These are phyloP conservation scores for Hypolimnas misippus DNA, from an alignment of 2,888 invertebrate species.

Conservation along the genomic window DNA sequence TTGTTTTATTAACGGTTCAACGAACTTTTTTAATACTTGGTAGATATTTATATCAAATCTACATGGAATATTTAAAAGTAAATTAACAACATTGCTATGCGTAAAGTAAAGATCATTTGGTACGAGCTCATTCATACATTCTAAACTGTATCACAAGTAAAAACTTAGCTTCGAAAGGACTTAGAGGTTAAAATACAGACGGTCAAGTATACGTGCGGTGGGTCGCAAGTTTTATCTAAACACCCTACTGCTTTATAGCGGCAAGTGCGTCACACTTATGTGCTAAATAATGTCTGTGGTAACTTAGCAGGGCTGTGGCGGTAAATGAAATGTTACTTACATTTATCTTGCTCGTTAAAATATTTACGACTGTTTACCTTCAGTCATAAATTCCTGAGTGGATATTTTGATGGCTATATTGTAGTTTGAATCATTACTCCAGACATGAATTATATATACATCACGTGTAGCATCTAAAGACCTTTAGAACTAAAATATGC, in stretches of 20 bases:
- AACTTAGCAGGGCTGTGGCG: constrained; percentile 35
- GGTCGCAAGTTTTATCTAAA: constrained; percentile 29
- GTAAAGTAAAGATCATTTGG: no score
- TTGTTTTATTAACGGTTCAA: constrained; percentile 13
- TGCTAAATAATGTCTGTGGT: constrained; percentile 42
- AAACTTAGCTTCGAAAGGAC: not conserved
- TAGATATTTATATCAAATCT: not conserved
- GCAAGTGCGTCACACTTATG: constrained; percentile 37
- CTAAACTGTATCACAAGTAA: no score
- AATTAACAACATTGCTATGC: no score
- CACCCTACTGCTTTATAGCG: constrained; percentile 33
- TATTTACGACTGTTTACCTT: constrained; percentile 63
- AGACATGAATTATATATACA: constrained; percentile 32
- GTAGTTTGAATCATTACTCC: constrained; percentile 39
- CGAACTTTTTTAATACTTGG: not conserved
- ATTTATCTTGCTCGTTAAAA: constrained; percentile 57
- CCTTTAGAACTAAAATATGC: constrained; percentile 20
- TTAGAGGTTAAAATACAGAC: not conserved
- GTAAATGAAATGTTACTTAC: constrained; percentile 48
- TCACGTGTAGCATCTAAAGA: constrained; percentile 13
- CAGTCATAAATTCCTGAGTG: constrained; percentile 53
- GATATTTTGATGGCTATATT: constrained; percentile 47
- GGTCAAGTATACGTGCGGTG: constrained; percentile 15
- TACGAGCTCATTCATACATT: no score
- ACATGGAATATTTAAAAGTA: not conserved